Base-by-base conservation (phyloP, 2,888 invertebrate genomes). In the Baronia brevicornis region DNA sequence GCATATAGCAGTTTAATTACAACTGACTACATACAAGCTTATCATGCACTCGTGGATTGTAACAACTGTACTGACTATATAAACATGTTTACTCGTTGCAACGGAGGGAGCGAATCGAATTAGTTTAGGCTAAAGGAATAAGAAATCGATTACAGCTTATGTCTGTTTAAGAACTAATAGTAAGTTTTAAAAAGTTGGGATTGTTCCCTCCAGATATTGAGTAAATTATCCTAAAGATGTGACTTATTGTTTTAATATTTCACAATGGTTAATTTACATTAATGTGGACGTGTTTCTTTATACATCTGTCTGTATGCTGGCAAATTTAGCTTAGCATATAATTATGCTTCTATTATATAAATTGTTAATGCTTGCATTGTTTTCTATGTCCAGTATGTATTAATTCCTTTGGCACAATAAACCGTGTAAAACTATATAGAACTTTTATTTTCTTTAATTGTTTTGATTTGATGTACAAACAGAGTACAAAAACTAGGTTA, bases 401-500 rank as follows among this genome's bases (percentile, higher is more conserved):
- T 68, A 69, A 79, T 77, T 84, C 73, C 68, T 80, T 79, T 80
- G 79, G 79, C 82, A 82, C 79, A 82, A 80, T 84, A 82, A 84
- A 80, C 72, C 68, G 69, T 73, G 60, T 74, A 78, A 77, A 78
- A 73, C 52, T n/a, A 36, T 22, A 10, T n/a, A 8, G 9, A 8
- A 4, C 3, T 19, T 7, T 47, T 49, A 41, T 44, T 39, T 48
- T 52, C 52, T 33, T 47, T 44, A 46, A 49, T n/a, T n/a, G n/a
- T n/a, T n/a, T n/a, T n/a, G n/a, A n/a, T n/a, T n/a, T n/a, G n/a
- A n/a, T n/a, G n/a, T n/a, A n/a, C n/a, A n/a, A n/a, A n/a, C n/a
- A n/a, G n/a, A n/a, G n/a, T n/a, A n/a, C n/a, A n/a, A n/a, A n/a
- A n/a, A n/a, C n/a, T n/a, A n/a, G n/a, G n/a, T n/a, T n/a, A n/a